Conservation (phyloP, 2,888 invertebrate genomes). For the Nephrocerus scutellatus region DNA sequence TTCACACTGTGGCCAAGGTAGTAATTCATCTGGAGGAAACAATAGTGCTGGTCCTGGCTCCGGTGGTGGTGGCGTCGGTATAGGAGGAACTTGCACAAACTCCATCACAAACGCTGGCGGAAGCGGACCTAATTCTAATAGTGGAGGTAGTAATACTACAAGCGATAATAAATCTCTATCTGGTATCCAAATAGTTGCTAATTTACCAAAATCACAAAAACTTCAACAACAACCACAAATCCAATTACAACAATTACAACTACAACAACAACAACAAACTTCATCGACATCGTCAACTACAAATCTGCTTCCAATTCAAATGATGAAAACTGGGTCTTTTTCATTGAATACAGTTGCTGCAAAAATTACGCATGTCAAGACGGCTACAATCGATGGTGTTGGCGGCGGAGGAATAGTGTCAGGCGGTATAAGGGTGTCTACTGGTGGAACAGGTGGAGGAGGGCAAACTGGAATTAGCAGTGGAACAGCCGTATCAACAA, state of each 20-base stretch:
- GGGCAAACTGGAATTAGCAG: conserved; percentile 24
- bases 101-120: too few relatives aligned
- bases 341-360: conserved; percentile 50
- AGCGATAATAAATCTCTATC: too few relatives aligned
- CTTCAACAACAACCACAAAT: conserved; percentile 1
- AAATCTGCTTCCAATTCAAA: conserved; percentile 20
- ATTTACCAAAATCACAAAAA: conserved; percentile 16
- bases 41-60: too few relatives aligned
- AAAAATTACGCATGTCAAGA: conserved; percentile 50
- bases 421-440: conserved; percentile 18
- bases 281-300: conserved; percentile 20
- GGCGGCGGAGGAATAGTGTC: conserved; percentile 16
- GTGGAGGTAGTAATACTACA: too few relatives aligned
- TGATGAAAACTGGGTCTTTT: conserved; percentile 33
- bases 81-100: too few relatives aligned
- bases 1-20: too few relatives aligned
- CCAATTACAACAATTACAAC: background rate
- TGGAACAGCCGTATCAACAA: conserved; percentile 25
- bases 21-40: too few relatives aligned
- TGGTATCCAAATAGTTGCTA: too few relatives aligned
- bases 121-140: too few relatives aligned
- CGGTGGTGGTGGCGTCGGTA: too few relatives aligned
- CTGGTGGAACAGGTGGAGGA: conserved; percentile 1
- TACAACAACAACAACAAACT: background rate
- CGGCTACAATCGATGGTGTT: conserved; percentile 43